Percentiles rank a stretch among this genome's conserved stretches.
Conservation (phyloP, 2,113 vertebrate species). For the Oryzias woworae region DNA sequence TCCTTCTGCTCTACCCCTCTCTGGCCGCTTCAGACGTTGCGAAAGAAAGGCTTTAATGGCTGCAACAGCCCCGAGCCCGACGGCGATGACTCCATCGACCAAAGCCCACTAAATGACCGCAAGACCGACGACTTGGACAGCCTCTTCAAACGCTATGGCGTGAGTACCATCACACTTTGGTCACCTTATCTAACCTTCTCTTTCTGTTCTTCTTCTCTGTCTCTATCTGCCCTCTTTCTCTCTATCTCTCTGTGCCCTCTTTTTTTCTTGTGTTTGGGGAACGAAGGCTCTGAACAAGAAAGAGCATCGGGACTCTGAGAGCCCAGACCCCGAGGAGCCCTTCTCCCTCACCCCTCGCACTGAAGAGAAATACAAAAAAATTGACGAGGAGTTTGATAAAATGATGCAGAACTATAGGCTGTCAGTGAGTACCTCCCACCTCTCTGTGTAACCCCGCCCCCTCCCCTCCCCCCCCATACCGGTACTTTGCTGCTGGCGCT, state of each 20-base stretch:
- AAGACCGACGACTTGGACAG: slow-evolving; percentile 96
- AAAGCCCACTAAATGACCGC: slow-evolving; percentile 94
- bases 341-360: slow-evolving; percentile 98
- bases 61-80: slow-evolving; percentile 98
- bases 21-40: slow-evolving; percentile 87
- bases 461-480: slow-evolving; percentile 33
- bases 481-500: slow-evolving; percentile 48
- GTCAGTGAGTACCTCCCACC: slow-evolving; percentile 91
- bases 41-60: slow-evolving; percentile 99
- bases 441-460: slow-evolving; percentile 51
- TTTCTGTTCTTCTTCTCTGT: slow-evolving; percentile 64
- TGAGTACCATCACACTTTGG: slow-evolving; percentile 83
- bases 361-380: slow-evolving; percentile 99
- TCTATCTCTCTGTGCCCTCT: slow-evolving; percentile 37
- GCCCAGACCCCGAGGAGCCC: slow-evolving; percentile 93
- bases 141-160: slow-evolving; percentile 96
- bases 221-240: slow-evolving; percentile 49
- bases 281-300: slow-evolving; percentile 98
- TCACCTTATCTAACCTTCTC: slow-evolving; percentile 68
- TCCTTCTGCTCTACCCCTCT: slow-evolving; percentile 67
- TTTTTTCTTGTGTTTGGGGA: slow-evolving; percentile 49
- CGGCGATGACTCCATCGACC: slow-evolving; percentile 96
- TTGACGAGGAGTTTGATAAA: slow-evolving; percentile 99
- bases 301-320: slow-evolving; percentile 96
- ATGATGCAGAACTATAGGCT: slow-evolving; percentile 99